Base-by-base conservation (phyloP, 2,797 vertebrate species). In the Enteromius treurensis region DNA sequence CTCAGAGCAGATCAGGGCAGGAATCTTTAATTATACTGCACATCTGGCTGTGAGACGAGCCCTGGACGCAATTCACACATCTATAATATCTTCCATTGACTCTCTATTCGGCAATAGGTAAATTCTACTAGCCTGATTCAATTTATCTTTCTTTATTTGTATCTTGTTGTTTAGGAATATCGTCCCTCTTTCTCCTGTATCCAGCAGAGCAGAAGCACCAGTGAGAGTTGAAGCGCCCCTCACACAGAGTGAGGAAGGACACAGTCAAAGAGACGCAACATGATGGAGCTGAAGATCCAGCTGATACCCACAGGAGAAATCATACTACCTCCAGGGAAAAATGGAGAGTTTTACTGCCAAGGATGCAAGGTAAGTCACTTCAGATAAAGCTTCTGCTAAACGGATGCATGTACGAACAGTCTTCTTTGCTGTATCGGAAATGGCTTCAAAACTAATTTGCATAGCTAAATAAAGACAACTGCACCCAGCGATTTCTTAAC, bases 261-360 rank as follows among this genome's bases (percentile, higher is more conserved):
- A 67, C 42, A 68, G n/a, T 67, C 60, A 78, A 62, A 47, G 23
- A 79, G 45, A 62, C 21, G 78, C 58, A 87, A 67, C 8, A 95
- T 95, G 94, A 95, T 95, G 95, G 93, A 95, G 86, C 81, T 95
- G 84, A 94, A 89, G 88, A 95, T 95, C 87, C 94, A 95, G 89
- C 87, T 95, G 53, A 90, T 95, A 87, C 94, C 94, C 0, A 95
- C 95, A 0, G 94, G 95, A 83, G 95, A 95, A 89, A 95, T 95
- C 85, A 95, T 95, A 85, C 86, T 94, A 19, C 9, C 94, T 76
- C 94, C 95, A 0, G 93, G 94, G 87, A 95, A 93, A 87, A 95
- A 95, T 29, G 94, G 94, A 80, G 95, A 95, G 67, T 91, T 90
- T 90, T 93, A 84, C 91, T 95, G 95, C 85, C 91, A 94, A 73